Evolutionary conservation across 2,888 invertebrate species (phyloP).

Genomic region (Adelphocoris suturalis): DNA sequence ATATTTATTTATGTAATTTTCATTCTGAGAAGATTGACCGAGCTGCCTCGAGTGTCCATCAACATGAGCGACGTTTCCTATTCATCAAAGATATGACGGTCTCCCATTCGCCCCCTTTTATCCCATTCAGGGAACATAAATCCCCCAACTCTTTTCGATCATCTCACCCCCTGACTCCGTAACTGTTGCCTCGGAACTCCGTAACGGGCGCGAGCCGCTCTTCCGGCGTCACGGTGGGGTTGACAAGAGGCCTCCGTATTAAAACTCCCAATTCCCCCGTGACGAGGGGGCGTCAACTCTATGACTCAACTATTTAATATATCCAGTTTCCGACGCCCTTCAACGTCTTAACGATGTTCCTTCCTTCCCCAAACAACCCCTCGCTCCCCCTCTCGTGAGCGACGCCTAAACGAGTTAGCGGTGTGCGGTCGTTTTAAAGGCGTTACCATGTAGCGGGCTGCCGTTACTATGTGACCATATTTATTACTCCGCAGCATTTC

Average conservation of each 20-base stretch:
- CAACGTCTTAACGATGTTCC: slow-evolving; percentile 29
- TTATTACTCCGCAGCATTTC: background rate
- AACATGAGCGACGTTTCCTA: background rate
- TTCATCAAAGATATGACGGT: background rate
- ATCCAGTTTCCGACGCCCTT: slow-evolving; percentile 36
- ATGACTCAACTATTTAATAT: slow-evolving; percentile 33
- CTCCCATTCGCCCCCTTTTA: background rate
- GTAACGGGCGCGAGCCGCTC: background rate
- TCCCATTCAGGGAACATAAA: no score
- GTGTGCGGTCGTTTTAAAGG: slow-evolving; percentile 39
- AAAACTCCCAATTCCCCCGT: background rate
- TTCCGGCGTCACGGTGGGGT: slow-evolving; percentile 37
- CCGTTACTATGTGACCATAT: no score
- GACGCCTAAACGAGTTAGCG: slow-evolving; percentile 28
- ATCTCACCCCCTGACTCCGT: background rate
- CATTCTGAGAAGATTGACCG: no score
- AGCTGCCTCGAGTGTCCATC: background rate
- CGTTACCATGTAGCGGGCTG: background rate
- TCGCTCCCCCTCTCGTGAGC: background rate
- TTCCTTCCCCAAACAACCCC: background rate
- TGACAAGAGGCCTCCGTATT: background rate
- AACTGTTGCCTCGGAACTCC: no score
- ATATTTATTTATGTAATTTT: no score
- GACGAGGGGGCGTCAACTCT: slow-evolving; percentile 3
- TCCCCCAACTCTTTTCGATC: background rate